phyloP scores from a whole-genome alignment of 2,888 invertebrate genomes.

The Campaea margaritaria region DNA sequence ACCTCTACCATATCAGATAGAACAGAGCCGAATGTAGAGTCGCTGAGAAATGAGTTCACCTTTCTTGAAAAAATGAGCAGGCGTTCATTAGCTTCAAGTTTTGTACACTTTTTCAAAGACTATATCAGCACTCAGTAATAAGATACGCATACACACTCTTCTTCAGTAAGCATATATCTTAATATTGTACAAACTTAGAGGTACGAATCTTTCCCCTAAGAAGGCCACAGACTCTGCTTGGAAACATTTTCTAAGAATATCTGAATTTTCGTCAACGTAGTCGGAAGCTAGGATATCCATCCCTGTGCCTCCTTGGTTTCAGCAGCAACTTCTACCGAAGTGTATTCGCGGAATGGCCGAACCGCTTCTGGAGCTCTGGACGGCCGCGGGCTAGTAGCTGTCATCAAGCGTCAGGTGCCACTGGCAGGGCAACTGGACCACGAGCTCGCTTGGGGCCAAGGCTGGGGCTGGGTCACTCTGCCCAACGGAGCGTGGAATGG shows the following conservation, averaged over 20 bases:
- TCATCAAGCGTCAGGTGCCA: slow-evolving; percentile 81
- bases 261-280: background rate
- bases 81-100: no score
- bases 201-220: no score
- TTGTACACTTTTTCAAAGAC: no score
- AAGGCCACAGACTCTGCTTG: no score
- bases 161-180: no score
- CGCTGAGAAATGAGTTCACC: background rate
- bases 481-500: slow-evolving; percentile 88
- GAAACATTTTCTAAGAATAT: no score
- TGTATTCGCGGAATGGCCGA: slow-evolving; percentile 65
- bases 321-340: slow-evolving; percentile 76
- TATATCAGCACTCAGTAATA: no score
- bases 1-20: background rate
- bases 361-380: slow-evolving; percentile 71
- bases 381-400: slow-evolving; percentile 78
- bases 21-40: background rate
- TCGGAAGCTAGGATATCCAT: background rate
- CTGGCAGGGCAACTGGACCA: slow-evolving; percentile 83
- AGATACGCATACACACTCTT: no score
- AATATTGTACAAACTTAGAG: no score
- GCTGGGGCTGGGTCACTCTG: slow-evolving; percentile 90
- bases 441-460: slow-evolving; percentile 89
- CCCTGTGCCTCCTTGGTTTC: slow-evolving; percentile 39
- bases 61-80: no score